A percentile compares a stretch with the other conserved stretches of the same genome.
Conservation (phyloP, 2,113 vertebrate genomes). For the Melanocharis versteri region DNA sequence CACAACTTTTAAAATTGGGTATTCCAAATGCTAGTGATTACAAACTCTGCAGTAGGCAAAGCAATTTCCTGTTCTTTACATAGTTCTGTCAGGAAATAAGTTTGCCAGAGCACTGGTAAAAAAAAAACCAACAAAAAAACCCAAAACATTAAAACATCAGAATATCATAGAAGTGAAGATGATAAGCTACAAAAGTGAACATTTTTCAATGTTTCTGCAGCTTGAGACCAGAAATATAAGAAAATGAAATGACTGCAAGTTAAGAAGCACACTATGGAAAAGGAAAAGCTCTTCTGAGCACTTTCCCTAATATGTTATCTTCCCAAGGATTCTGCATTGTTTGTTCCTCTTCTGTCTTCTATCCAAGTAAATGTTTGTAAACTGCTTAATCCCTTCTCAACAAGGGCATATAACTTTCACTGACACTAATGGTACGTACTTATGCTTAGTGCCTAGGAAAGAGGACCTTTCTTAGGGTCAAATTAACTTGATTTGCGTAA, state of each 20-base stretch:
- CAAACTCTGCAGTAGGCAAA: neutral
- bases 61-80: neutral
- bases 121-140: neutral
- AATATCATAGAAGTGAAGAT: neutral
- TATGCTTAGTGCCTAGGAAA: neutral
- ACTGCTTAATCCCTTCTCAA: neutral
- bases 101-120: neutral
- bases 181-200: neutral
- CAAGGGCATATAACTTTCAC: neutral
- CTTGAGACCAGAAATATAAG: neutral
- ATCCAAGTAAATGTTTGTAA: neutral
- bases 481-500: neutral
- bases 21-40: neutral
- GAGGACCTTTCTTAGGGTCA: neutral
- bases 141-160: neutral
- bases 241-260: neutral
- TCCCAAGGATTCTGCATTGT: neutral
- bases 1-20: neutral
- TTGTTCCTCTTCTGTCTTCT: neutral
- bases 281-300: neutral
- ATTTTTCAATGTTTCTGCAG: neutral
- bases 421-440: neutral
- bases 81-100: neutral
- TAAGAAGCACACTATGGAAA: neutral
- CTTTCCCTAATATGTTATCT: neutral